A percentile compares a stretch with the other conserved stretches of the same genome.
phyloP scores from a whole-genome alignment of 1,140 invertebrate species.

The Nebria ingens region DNA sequence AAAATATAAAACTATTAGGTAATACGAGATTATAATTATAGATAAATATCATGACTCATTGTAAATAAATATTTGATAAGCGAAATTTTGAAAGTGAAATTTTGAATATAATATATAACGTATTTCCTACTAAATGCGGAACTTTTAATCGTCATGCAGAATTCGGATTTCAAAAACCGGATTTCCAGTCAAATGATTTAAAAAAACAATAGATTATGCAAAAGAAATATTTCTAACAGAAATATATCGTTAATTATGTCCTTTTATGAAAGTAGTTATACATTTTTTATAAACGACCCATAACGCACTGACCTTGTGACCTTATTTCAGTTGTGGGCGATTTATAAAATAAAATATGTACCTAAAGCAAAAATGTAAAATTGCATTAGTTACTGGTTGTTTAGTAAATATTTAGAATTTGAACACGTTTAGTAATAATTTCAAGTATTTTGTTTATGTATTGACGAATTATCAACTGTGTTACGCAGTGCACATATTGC shows the following conservation, averaged over 20 bases:
- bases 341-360: too few species aligned
- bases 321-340: slow-evolving; percentile 16
- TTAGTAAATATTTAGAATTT: background rate
- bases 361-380: too few species aligned
- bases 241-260: too few species aligned
- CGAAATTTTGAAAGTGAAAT: too few species aligned
- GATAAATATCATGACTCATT: too few species aligned
- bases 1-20: too few species aligned
- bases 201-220: background rate
- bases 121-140: background rate
- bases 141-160: background rate
- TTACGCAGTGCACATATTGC: slow-evolving; percentile 11
- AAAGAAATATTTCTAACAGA: background rate
- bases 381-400: background rate
- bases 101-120: too few species aligned
- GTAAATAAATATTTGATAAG: too few species aligned
- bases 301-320: background rate
- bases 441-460: background rate
- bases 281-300: background rate
- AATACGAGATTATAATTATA: too few species aligned
- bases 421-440: slow-evolving; percentile 2
- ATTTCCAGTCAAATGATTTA: background rate
- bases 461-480: slow-evolving; percentile 5
- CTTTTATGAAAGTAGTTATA: slow-evolving; percentile 13
- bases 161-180: background rate